phyloP scores from a whole-genome alignment of 2,797 vertebrate species.

The Siniperca undulata region DNA sequence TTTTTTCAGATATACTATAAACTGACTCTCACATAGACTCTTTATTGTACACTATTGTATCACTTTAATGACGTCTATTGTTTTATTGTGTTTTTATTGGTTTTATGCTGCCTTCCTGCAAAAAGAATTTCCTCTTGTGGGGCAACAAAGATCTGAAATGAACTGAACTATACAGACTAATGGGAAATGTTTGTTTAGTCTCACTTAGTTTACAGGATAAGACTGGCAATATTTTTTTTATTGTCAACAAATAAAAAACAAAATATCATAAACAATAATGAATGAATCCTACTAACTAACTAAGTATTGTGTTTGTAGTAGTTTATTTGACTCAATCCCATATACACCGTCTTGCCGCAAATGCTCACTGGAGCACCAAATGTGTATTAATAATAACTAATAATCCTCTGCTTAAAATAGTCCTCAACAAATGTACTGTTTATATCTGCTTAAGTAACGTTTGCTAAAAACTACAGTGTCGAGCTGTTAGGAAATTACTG shows the following conservation, averaged over 20 bases:
- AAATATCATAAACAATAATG: background rate
- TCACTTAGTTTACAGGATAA: background rate
- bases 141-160: background rate
- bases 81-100: background rate
- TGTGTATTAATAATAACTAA: background rate
- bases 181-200: background rate
- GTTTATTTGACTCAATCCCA: background rate
- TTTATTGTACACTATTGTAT: background rate
- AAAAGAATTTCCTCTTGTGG: background rate
- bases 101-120: conserved; percentile 9
- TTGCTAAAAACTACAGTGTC: too few species aligned
- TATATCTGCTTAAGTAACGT: too few species aligned
- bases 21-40: background rate
- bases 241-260: background rate
- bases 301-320: too few species aligned
- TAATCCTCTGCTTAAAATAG: background rate
- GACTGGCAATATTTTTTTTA: background rate
- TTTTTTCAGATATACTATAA: background rate
- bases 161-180: background rate
- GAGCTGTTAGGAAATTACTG: too few species aligned
- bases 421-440: background rate
- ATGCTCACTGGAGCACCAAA: background rate
- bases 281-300: background rate
- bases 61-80: background rate
- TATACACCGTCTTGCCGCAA: too few species aligned